Evolutionary conservation across 2,797 vertebrate genomes (phyloP), one percentile per base, ranked within the genome.

Genomic region (Crenichthys baileyi): DNA sequence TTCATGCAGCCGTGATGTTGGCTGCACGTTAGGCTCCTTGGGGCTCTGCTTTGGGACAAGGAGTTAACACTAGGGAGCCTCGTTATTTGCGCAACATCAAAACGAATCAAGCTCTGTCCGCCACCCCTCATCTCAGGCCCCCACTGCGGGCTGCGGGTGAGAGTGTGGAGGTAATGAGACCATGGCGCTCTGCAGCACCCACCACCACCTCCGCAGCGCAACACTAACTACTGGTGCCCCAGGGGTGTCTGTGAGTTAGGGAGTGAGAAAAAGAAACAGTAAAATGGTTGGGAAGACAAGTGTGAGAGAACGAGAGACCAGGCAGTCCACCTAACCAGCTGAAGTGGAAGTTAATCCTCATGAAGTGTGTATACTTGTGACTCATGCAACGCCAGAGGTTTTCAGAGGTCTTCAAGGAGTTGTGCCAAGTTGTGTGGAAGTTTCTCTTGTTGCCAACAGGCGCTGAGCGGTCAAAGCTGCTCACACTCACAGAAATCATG

Each of bases 141-240:
- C 84, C 79, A 81, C 83, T 76, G 81, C 6, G 74, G 82, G 84
- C 89, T 90, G 88, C 76, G 39, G 85, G 87, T 81, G 89, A 89
- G 86, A 71, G 82, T 81, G 87, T 89, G 85, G 90, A 94, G 93
- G 93, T 95, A 94, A 95, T 95, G 94, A 95, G 94, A 94, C 82
- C 84, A 77, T 87, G 90, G 83, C 46, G 85, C 85, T 83, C 65
- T 82, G 61, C 80, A 20, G 76, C 85, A 86, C 85, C 91, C 91
- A 80, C 90, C 77, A 77, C 91, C 93, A 93, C 90, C 92, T 91
- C 88, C 85, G 83, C 89, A 85, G 73, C 82, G 51, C 91, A 87
- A 93, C 91, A 86, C 90, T 93, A 91, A 94, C 92, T 94, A 76
- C 91, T 90, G 91, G 88, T 92, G 93, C 94, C 94, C 85, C 78